Evolutionary conservation across 2,888 invertebrate species (phyloP).

Genomic region (Drosophila prolongata): DNA sequence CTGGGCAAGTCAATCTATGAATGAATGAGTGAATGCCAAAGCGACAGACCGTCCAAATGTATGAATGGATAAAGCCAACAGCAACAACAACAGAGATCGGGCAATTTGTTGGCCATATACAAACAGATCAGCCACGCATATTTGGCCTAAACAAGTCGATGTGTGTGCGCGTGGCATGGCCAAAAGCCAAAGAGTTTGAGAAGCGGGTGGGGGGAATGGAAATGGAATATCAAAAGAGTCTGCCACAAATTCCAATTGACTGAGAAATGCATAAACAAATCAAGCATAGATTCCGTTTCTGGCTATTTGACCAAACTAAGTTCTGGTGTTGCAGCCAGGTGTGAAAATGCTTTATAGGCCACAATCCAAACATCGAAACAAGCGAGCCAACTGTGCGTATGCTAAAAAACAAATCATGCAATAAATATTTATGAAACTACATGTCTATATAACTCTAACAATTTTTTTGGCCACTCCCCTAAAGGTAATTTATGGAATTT

Average conservation of each 20-base stretch:
- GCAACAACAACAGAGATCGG: slow-evolving; percentile 34
- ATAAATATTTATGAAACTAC: slow-evolving; percentile 32
- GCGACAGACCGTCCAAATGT: slow-evolving; percentile 68
- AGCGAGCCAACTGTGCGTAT: slow-evolving; percentile 54
- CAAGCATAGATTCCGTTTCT: slow-evolving; percentile 38
- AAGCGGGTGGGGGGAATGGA: background rate
- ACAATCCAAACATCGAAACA: slow-evolving; percentile 12
- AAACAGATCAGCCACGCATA: slow-evolving; percentile 77
- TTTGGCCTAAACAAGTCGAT: slow-evolving; percentile 71
- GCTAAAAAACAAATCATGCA: slow-evolving; percentile 46
- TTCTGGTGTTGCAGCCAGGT: slow-evolving; percentile 57
- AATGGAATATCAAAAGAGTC: slow-evolving; percentile 50
- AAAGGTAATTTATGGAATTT: slow-evolving; percentile 26
- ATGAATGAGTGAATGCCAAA: slow-evolving; percentile 75
- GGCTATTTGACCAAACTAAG: slow-evolving; percentile 15
- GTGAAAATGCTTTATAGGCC: slow-evolving; percentile 68
- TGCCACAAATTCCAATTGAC: slow-evolving; percentile 77
- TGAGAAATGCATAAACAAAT: slow-evolving; percentile 76
- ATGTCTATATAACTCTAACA: slow-evolving; percentile 1
- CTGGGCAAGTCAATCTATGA: slow-evolving; percentile 71
- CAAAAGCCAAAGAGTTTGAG: slow-evolving; percentile 46
- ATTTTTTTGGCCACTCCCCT: slow-evolving; percentile 16
- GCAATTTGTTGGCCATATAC: slow-evolving; percentile 76
- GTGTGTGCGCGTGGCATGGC: slow-evolving; percentile 77
- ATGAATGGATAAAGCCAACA: slow-evolving; percentile 56